Percentiles rank a stretch among this genome's conserved stretches.
These are phyloP conservation scores for Macrotus californicus DNA, from an alignment of 2,113 vertebrate species.

Conservation along the genomic window DNA sequence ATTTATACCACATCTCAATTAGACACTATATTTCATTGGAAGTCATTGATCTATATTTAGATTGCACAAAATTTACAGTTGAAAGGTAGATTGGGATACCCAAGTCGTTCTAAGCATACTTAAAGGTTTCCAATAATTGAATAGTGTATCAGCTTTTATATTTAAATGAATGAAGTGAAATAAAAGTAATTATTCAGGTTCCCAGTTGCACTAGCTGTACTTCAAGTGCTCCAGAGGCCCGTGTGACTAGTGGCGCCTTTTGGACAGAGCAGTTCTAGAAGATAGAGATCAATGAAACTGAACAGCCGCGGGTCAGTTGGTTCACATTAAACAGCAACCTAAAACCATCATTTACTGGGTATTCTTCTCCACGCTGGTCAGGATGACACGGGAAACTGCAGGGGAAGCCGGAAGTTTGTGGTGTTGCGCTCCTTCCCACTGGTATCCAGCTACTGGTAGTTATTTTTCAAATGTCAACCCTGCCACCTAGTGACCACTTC, in stretches of 20 bases:
- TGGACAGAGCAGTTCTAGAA: not conserved
- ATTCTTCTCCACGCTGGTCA: not conserved
- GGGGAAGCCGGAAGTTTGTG: not conserved
- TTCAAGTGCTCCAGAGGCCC: not conserved
- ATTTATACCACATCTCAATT: not conserved
- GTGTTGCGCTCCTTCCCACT: accelerated
- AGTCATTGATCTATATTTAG: not conserved
- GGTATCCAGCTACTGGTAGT: not conserved
- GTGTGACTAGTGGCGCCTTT: not conserved
- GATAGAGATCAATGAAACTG: not conserved
- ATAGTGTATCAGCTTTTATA: not conserved
- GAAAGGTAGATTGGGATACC: not conserved
- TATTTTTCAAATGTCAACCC: conserved; percentile 57
- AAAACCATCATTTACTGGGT: not conserved
- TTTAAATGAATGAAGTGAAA: not conserved
- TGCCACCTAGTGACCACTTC: conserved; percentile 69
- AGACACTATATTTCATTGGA: not conserved
- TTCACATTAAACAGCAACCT: not conserved
- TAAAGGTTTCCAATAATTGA: not conserved
- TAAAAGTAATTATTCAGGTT: not conserved
- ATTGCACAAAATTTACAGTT: not conserved
- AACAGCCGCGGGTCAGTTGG: not conserved
- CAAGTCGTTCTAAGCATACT: not conserved
- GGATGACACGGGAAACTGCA: not conserved
- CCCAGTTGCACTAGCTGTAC: not conserved